Evolutionary conservation across 2,113 vertebrate genomes (phyloP).

Genomic region (Mungos mungo): DNA sequence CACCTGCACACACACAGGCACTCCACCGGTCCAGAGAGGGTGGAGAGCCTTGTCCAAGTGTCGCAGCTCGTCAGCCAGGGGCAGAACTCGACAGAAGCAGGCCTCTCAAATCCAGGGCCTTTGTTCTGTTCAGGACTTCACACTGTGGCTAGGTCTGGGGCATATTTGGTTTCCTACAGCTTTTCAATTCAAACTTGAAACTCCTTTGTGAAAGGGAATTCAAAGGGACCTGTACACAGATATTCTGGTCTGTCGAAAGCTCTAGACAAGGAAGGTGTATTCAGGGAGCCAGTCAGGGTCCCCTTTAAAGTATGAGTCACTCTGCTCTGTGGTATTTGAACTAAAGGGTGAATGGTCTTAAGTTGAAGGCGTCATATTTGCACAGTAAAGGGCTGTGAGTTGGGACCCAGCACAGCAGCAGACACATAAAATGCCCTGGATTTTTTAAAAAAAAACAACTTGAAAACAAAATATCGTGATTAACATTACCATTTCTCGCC

Average conservation of each 20-base stretch:
- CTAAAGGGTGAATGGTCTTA: background rate
- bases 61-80: background rate
- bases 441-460: background rate
- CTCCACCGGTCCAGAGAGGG: background rate
- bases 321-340: constrained; percentile 14
- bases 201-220: constrained; percentile 2
- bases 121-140: background rate
- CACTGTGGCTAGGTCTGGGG: background rate
- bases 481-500: background rate
- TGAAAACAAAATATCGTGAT: constrained; percentile 16
- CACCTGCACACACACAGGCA: background rate
- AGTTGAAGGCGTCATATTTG: background rate
- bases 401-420: background rate
- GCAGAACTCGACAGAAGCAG: background rate
- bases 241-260: constrained; percentile 3
- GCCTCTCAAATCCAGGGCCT: background rate
- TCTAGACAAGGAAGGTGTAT: background rate
- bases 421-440: background rate
- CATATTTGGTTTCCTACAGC: background rate
- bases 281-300: background rate
- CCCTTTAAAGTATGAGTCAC: background rate
- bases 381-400: background rate
- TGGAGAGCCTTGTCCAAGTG: background rate
- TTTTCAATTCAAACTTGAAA: constrained; percentile 24
- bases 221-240: background rate